Percentiles rank a stretch among this genome's conserved stretches.
phyloP scores from a whole-genome alignment of 2,888 invertebrate genomes.

The Trichopoda pennipes region DNA sequence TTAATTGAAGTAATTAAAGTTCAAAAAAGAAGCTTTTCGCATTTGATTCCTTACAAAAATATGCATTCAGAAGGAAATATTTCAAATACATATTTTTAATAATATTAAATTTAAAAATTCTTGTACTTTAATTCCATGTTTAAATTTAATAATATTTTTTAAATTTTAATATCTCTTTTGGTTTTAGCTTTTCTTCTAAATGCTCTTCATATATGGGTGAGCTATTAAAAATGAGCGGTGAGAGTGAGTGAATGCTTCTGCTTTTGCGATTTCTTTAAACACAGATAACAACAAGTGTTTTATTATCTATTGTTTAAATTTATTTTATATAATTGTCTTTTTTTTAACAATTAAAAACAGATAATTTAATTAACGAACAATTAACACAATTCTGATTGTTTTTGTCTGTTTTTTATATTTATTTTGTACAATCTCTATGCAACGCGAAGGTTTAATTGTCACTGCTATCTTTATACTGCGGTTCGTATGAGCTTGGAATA shows the following conservation, averaged over 20 bases:
- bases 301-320: conserved; percentile 20
- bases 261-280: conserved; percentile 31
- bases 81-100: no score
- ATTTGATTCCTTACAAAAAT: no score
- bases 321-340: conserved; percentile 1
- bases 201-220: not conserved
- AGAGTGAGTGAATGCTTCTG: conserved; percentile 12
- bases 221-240: not conserved
- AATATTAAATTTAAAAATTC: not conserved
- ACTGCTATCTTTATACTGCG: not conserved
- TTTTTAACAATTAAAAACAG: conserved; percentile 53
- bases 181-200: not conserved
- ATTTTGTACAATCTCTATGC: not conserved
- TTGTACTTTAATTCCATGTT: no score
- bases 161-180: conserved; percentile 16
- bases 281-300: conserved; percentile 36
- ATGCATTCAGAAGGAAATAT: no score
- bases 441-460: conserved; percentile 1
- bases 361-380: conserved; percentile 58
- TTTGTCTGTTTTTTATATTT: conserved; percentile 2
- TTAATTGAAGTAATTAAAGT: no score
- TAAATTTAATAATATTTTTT: no score
- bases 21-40: no score
- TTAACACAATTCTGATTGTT: conserved; percentile 35
- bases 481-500: not conserved